Evolutionary conservation across 2,888 invertebrate genomes (phyloP).

Genomic region (Hirtodrosophila trivittata): DNA sequence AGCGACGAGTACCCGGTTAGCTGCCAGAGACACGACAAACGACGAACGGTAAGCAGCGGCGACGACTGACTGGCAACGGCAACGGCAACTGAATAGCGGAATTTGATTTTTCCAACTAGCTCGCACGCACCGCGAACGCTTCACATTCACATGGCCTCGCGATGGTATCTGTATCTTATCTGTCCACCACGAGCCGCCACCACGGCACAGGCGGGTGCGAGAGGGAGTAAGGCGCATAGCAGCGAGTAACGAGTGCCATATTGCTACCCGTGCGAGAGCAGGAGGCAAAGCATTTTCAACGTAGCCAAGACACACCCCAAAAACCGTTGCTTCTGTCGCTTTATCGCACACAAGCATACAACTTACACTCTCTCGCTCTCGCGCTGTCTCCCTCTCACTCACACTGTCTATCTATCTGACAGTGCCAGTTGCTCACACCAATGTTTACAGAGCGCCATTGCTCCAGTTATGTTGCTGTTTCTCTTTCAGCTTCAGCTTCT

Average conservation of each 20-base stretch:
- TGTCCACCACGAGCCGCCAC: slow-evolving; percentile 20
- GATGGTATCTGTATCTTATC: slow-evolving; percentile 53
- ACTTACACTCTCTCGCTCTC: slow-evolving; percentile 14
- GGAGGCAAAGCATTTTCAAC: slow-evolving; percentile 30
- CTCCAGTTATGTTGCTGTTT: slow-evolving; percentile 50
- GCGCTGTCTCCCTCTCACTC: slow-evolving; percentile 13
- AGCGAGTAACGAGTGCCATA: slow-evolving; percentile 56
- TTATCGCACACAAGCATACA: slow-evolving; percentile 23
- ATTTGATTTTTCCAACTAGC: slow-evolving; percentile 66
- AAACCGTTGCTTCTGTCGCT: slow-evolving; percentile 38
- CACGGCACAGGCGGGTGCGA: slow-evolving; percentile 38
- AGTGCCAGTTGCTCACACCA: slow-evolving; percentile 26
- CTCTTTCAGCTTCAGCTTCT: slow-evolving; percentile 32
- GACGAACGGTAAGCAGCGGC: slow-evolving; percentile 46
- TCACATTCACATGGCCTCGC: slow-evolving; percentile 28
- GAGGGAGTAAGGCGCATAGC: slow-evolving; percentile 30
- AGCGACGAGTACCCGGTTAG: slow-evolving; percentile 39
- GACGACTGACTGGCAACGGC: slow-evolving; percentile 42
- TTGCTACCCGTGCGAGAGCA: slow-evolving; percentile 27
- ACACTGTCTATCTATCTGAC: slow-evolving; percentile 14
- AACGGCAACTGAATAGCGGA: slow-evolving; percentile 68
- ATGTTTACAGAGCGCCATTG: slow-evolving; percentile 70
- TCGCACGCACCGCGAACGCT: slow-evolving; percentile 39
- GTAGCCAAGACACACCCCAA: slow-evolving; percentile 64
- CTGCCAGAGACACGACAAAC: slow-evolving; percentile 33